These are phyloP conservation scores for Menura novaehollandiae DNA, from an alignment of 2,113 vertebrate species.

Conservation along the genomic window DNA sequence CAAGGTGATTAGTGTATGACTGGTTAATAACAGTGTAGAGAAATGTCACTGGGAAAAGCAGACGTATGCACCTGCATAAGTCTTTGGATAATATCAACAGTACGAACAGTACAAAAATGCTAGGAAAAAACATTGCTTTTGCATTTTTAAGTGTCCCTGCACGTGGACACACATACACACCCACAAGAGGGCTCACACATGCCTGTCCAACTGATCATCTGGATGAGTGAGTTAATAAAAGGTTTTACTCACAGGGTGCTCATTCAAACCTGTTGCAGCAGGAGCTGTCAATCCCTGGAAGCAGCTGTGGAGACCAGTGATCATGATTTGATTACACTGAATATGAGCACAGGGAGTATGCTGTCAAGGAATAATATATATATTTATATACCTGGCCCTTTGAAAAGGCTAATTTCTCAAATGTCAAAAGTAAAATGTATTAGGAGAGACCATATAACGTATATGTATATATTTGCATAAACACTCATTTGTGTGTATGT, in stretches of 20 bases:
- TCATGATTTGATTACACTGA: neutral
- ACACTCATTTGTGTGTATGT: neutral
- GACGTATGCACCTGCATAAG: neutral
- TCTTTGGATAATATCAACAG: neutral
- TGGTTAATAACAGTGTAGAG: constrained; percentile 24
- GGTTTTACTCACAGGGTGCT: neutral
- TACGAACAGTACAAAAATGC: neutral
- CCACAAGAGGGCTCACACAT: neutral
- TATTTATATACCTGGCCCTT: neutral
- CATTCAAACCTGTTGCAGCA: neutral
- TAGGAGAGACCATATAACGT: neutral
- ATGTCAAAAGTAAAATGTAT: neutral
- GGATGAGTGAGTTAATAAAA: neutral
- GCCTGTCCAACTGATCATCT: neutral
- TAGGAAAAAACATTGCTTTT: neutral
- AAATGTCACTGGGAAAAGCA: constrained; percentile 12
- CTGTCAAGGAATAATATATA: neutral
- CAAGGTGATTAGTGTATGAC: constrained; percentile 29
- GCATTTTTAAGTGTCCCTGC: neutral
- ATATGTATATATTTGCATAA: neutral
- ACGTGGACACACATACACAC: neutral
- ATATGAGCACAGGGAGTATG: neutral
- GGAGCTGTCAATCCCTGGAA: neutral
- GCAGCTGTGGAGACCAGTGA: neutral
- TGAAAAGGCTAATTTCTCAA: neutral